Base-by-base conservation (phyloP, 2,113 vertebrate species). In the Coryphaenoides rupestris region DNA sequence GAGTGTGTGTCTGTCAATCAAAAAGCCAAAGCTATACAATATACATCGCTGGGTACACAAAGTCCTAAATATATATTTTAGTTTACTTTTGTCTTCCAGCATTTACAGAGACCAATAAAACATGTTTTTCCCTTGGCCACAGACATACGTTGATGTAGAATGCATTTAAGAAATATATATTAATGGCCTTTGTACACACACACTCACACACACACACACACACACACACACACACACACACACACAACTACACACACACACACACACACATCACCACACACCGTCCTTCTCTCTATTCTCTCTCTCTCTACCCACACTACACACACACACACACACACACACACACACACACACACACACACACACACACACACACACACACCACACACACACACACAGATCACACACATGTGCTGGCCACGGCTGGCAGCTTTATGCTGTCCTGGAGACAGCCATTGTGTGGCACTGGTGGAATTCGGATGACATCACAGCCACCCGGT, bases 401-500 rank as follows among this genome's bases (percentile, higher is more conserved):
- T 54, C 46, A 47, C 46, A 45, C 40, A 47, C 46, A 47, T 16
- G 24, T 26, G 24, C 24, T 26, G 24, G 24, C 24, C 55, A 55
- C 66, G 62, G 62, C 65, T 54, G 63, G 58, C 33, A 65, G 69
- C 73, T 66, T 75, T 83, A 74, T 67, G 72, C 69, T 74, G 70
- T 76, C 19, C 26, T 52, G 66, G 79, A 73, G 73, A 84, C 62
- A 68, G 75, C 64, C 73, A 72, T 75, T 76, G 76, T 77, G 21
- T 69, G 47, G 58, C 49, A 54, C 67, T 66, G 22, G 17, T 71
- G 77, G 69, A 81, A 84, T 85, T 72, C 75, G 67, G 62, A 75
- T 86, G 80, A 86, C 77, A 80, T 88, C 82, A 81, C 55, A 66
- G 60, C 65, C 26, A 74, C 68, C 73, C 68, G 73, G 55, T 45